These are phyloP conservation scores for Leptobrachium ailaonicum DNA, from an alignment of 2,113 vertebrate species.

Conservation along the genomic window DNA sequence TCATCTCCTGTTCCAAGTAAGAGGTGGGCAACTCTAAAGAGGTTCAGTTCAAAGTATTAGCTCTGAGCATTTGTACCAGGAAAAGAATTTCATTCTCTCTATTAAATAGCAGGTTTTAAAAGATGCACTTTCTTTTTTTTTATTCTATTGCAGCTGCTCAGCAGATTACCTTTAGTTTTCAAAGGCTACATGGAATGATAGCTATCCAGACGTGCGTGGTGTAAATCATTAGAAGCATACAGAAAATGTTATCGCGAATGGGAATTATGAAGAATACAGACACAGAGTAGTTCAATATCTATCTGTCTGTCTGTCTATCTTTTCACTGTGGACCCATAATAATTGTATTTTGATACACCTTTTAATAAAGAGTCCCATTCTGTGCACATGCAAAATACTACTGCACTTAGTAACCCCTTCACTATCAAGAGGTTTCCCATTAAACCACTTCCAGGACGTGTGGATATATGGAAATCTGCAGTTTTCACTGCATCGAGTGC, in stretches of 20 bases:
- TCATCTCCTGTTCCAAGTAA: conserved; percentile 23
- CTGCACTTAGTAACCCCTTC: no score
- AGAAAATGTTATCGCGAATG: background rate
- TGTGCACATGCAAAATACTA: no score
- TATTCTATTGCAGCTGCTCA: conserved; percentile 9
- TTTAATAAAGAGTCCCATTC: no score
- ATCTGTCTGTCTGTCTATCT: no score
- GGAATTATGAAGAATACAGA: background rate
- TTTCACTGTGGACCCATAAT: no score
- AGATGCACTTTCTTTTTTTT: background rate
- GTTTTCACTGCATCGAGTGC: no score
- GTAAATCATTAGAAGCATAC: background rate
- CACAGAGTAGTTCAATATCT: background rate
- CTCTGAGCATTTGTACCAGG: conserved; percentile 43
- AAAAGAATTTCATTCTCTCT: conserved; percentile 30
- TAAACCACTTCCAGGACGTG: no score
- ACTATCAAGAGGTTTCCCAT: no score
- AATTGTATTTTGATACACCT: no score
- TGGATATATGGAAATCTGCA: no score
- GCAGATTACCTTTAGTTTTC: conserved; percentile 9
- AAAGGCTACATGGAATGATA: background rate
- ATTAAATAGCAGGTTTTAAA: conserved; percentile 19
- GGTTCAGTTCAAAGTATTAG: conserved; percentile 35
- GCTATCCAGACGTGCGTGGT: conserved; percentile 12
- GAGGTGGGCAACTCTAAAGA: conserved; percentile 26